A percentile compares a stretch with the other conserved stretches of the same genome.
Evolutionary conservation across 2,797 vertebrate species (phyloP).

Genomic region (Euphonia xanthogaster): DNA sequence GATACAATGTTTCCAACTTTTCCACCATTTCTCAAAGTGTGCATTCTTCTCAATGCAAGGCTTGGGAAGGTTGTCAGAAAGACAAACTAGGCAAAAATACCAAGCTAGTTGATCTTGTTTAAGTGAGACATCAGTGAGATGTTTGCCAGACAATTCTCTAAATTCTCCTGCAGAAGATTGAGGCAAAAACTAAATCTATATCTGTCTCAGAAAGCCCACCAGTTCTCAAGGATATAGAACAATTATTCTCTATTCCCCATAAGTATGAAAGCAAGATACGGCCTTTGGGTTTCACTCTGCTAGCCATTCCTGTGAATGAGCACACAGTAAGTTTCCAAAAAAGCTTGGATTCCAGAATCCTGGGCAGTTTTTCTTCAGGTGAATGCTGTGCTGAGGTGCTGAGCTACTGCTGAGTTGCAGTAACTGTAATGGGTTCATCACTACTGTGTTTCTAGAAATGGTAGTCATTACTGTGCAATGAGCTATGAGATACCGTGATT

Average conservation of each 20-base stretch:
- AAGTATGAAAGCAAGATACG: constrained; percentile 28
- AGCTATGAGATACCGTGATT: constrained; percentile 21
- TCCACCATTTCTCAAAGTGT: neutral
- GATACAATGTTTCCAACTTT: neutral
- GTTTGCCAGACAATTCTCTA: neutral
- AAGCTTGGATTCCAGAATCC: constrained; percentile 26
- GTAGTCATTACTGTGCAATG: constrained; percentile 33
- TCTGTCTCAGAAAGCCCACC: neutral
- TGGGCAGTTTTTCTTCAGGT: constrained; percentile 37
- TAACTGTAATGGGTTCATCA: neutral
- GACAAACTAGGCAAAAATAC: neutral
- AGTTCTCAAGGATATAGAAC: neutral
- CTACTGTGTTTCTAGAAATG: neutral
- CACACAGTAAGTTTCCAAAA: constrained; percentile 6
- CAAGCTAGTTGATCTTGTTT: neutral
- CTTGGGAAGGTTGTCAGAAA: neutral
- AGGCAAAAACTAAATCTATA: neutral
- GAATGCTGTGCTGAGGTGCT: neutral
- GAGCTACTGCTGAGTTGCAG: constrained; percentile 23
- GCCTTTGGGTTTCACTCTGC: constrained; percentile 17
- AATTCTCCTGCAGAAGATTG: neutral
- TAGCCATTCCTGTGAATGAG: constrained; percentile 22
- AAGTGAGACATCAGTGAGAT: neutral
- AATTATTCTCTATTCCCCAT: neutral
- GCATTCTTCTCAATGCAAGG: neutral